Evolutionary conservation across 1,140 invertebrate species (phyloP).

Genomic region (Eupeodes corollae): DNA sequence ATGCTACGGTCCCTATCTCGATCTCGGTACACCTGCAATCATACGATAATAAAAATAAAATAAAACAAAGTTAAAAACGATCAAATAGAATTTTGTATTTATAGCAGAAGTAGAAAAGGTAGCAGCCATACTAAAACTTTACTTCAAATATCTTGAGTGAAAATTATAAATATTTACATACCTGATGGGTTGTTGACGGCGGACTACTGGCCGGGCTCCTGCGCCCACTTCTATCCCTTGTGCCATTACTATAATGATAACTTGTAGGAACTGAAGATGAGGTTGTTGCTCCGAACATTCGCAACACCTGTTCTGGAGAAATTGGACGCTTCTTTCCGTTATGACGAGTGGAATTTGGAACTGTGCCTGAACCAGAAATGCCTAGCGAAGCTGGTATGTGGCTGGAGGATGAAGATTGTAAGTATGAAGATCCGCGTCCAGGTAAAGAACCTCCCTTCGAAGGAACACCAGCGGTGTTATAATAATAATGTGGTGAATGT

Average conservation of each 20-base stretch:
- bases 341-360: conserved; percentile 31
- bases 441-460: conserved; percentile 36
- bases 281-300: conserved; percentile 46
- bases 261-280: conserved; percentile 39
- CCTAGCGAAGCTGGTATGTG: conserved; percentile 38
- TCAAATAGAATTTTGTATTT: no score
- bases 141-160: no score
- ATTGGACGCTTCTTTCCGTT: conserved; percentile 53
- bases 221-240: conserved; percentile 34
- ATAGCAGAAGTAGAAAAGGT: no score
- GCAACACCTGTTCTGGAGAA: conserved; percentile 65
- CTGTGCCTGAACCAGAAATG: conserved; percentile 19
- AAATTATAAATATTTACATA: conserved; percentile 21
- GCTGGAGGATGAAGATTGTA: conserved; percentile 43
- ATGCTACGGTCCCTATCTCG: conserved; percentile 40
- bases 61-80: no score
- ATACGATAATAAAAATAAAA: background rate
- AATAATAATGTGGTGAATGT: conserved; percentile 51
- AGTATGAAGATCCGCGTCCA: conserved; percentile 46
- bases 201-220: conserved; percentile 63
- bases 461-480: conserved; percentile 35
- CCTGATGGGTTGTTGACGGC: conserved; percentile 55
- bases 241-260: conserved; percentile 37
- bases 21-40: conserved; percentile 28
- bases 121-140: no score